A percentile compares a stretch with the other conserved stretches of the same genome.
These are phyloP conservation scores for Euthynnus affinis DNA, from an alignment of 2,797 vertebrate species.

Conservation along the genomic window DNA sequence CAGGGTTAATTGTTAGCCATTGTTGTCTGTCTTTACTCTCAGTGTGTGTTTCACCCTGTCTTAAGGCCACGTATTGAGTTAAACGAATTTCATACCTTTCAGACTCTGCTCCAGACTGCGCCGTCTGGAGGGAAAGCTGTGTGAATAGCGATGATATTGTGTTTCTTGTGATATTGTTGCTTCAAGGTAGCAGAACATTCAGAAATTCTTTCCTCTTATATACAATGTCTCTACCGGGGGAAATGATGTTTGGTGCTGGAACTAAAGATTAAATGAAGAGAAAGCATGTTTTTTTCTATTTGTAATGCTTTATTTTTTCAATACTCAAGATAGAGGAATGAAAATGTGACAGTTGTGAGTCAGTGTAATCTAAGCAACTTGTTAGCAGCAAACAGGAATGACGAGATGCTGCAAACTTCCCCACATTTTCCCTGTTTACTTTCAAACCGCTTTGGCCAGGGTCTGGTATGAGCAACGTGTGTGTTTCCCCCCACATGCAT, in stretches of 20 bases:
- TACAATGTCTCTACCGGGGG: background rate
- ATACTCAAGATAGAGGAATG: background rate
- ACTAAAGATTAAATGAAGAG: background rate
- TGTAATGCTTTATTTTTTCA: constrained; percentile 1
- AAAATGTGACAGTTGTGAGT: background rate
- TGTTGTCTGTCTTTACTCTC: constrained; percentile 65
- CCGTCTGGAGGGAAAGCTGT: constrained; percentile 26
- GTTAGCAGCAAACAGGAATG: constrained; percentile 25
- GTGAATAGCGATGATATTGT: constrained; percentile 55
- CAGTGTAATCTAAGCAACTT: constrained; percentile 3
- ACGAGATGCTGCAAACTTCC: constrained; percentile 35
- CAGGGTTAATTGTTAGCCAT: constrained; percentile 84
- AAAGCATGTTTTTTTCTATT: background rate
- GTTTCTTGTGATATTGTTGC: constrained; percentile 56
- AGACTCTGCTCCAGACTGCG: constrained; percentile 34
- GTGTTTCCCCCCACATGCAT: constrained; percentile 69
- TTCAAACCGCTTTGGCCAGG: constrained; percentile 72
- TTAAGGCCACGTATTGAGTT: constrained; percentile 50
- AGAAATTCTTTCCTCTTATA: constrained; percentile 3
- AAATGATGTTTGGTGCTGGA: background rate
- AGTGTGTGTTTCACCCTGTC: constrained; percentile 64
- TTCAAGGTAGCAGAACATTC: constrained; percentile 46
- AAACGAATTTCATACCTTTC: constrained; percentile 58
- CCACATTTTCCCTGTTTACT: constrained; percentile 69
- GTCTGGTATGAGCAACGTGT: constrained; percentile 70